These are phyloP conservation scores for Sternarchorhynchus goeldii DNA, from an alignment of 2,797 vertebrate genomes.

Conservation along the genomic window DNA sequence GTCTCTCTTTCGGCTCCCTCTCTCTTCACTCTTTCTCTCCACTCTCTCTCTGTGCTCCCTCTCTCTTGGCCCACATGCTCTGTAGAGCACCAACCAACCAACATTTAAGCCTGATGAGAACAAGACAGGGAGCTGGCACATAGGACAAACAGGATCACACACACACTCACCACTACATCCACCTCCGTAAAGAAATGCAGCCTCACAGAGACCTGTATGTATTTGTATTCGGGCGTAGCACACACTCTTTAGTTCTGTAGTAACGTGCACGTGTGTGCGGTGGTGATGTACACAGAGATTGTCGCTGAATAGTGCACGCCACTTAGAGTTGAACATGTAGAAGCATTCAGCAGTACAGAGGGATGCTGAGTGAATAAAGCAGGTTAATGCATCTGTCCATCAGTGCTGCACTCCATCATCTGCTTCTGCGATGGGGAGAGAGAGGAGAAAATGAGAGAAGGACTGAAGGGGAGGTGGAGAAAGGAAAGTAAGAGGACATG, in stretches of 20 bases:
- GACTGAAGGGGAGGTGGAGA: slow-evolving; percentile 34
- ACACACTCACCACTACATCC: too few species aligned
- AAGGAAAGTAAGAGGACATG: slow-evolving; percentile 10
- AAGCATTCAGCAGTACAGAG: slow-evolving; percentile 53
- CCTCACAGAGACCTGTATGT: background rate
- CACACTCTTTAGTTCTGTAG: background rate
- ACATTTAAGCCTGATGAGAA: too few species aligned
- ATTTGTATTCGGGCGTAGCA: background rate
- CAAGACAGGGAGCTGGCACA: too few species aligned
- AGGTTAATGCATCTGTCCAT: slow-evolving; percentile 52
- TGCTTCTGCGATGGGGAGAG: slow-evolving; percentile 61
- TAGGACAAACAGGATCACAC: background rate
- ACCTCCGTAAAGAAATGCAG: too few species aligned
- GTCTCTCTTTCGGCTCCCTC: background rate
- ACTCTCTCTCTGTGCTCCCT: background rate
- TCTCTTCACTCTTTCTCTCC: background rate
- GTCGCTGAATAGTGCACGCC: slow-evolving; percentile 77
- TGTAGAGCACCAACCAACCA: too few species aligned
- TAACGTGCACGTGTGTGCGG: background rate
- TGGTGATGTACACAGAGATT: slow-evolving; percentile 5
- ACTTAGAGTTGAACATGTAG: slow-evolving; percentile 73
- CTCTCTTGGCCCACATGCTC: too few species aligned
- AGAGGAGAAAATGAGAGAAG: slow-evolving; percentile 59
- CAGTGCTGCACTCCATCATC: slow-evolving; percentile 36
- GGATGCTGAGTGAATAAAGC: slow-evolving; percentile 50